Base-by-base conservation (phyloP, 2,113 vertebrate species). In the Coreoperca whiteheadi region DNA sequence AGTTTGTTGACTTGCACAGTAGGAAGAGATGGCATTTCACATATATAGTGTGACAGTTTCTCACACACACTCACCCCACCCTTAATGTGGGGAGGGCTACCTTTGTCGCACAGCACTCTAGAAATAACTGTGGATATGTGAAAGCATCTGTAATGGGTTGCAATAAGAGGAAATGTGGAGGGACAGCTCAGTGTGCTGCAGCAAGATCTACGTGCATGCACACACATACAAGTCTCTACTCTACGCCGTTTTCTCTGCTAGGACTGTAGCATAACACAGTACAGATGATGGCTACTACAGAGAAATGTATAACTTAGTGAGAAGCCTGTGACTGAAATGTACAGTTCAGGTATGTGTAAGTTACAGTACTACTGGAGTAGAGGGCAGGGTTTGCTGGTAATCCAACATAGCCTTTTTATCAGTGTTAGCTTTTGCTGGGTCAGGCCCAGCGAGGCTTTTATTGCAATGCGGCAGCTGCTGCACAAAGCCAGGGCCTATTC, bases 391-490 rank as follows among this genome's bases (percentile, higher is more conserved):
- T 78, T 82, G 77, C 69, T 82, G 34, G 75, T 84, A 87, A 87
- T 86, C 53, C 48, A 87, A 75, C 61, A 71, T 59, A 82, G 59
- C 50, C 66, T 43, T 68, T 84, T 79, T 81, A 81, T 90, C 74
- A 79, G 75, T 68, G 63, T 78, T 86, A 53, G 78, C 71, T 84
- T 91, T 84, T 84, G 56, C 61, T 77, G 43, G 82, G 87, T 88
- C 90, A 87, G 74, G 72, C 51, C 61, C 43, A 73, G 43, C 15
- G 0, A 83, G 65, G 76, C 54, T 91, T 94, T 92, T 91, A 93
- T 92, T 90, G 84, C 93, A 83, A 78, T 93, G 91, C 87, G 79
- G 91, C 90, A 92, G 83, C 85, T 88, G 87, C 88, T 89, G 79
- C 84, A 87, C 84, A 88, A 89, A 89, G 87, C 64, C 53, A 23